Conservation (phyloP, 1,140 invertebrate species). For the Drosophila tropicalis region DNA sequence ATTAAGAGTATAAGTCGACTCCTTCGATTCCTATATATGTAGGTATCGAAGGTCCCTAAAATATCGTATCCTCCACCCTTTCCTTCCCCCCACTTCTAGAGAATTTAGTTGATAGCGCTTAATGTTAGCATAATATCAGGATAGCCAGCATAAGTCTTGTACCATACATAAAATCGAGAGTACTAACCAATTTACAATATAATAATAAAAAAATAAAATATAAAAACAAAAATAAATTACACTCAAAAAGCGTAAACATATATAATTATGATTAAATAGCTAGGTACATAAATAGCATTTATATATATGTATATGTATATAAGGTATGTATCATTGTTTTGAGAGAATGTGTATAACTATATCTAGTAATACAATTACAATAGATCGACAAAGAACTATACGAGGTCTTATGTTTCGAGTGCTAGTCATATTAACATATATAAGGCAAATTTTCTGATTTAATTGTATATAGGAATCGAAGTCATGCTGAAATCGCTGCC, state of each 20-base stretch:
- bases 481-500: background rate
- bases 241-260: slow-evolving; percentile 1
- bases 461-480: background rate
- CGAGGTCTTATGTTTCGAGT: slow-evolving; percentile 14
- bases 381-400: background rate
- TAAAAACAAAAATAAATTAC: slow-evolving; percentile 44
- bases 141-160: slow-evolving; percentile 58
- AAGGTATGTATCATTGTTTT: slow-evolving; percentile 17
- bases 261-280: slow-evolving; percentile 20
- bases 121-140: slow-evolving; percentile 54
- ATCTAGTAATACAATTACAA: slow-evolving; percentile 39
- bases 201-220: slow-evolving; percentile 39
- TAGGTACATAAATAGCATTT: slow-evolving; percentile 33
- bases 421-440: slow-evolving; percentile 13
- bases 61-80: slow-evolving; percentile 1
- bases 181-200: slow-evolving; percentile 47
- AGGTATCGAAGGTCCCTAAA: slow-evolving; percentile 9
- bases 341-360: slow-evolving; percentile 21
- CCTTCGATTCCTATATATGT: background rate
- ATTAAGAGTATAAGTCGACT: slow-evolving; percentile 47
- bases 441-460: slow-evolving; percentile 1
- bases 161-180: slow-evolving; percentile 49
- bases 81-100: slow-evolving; percentile 36
- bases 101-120: slow-evolving; percentile 50
- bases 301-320: slow-evolving; percentile 47